Percentiles rank a stretch among this genome's conserved stretches.
Conservation (phyloP, 2,113 vertebrate genomes). For the Genyomyrus donnyi region DNA sequence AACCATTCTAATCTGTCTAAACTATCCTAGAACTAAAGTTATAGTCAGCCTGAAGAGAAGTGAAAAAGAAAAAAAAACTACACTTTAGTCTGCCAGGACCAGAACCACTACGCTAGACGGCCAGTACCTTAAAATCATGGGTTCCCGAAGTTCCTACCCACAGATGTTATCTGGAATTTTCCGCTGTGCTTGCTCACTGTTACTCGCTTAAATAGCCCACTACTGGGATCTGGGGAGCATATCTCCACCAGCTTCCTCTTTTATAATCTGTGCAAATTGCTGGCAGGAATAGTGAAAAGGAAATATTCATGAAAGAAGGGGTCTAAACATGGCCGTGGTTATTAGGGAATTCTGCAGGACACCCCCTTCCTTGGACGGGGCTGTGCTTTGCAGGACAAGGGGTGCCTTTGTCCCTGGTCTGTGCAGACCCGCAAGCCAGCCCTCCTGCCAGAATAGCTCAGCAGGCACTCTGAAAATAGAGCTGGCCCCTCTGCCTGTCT, state of each 20-base stretch:
- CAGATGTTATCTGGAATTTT: slow-evolving; percentile 45
- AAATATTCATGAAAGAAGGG: slow-evolving; percentile 43
- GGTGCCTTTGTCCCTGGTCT: slow-evolving; percentile 70
- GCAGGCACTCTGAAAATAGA: slow-evolving; percentile 66
- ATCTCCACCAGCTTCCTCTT: slow-evolving; percentile 41
- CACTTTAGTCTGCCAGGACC: neutral
- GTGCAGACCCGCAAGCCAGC: slow-evolving; percentile 51
- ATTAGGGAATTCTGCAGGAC: slow-evolving; percentile 48
- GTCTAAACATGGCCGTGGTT: slow-evolving; percentile 51
- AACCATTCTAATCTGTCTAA: neutral
- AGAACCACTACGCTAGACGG: neutral
- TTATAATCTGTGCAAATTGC: slow-evolving; percentile 44
- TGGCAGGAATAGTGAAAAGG: slow-evolving; percentile 50
- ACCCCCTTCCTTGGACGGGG: slow-evolving; percentile 55
- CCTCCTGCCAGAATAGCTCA: slow-evolving; percentile 59
- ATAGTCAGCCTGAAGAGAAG: neutral
- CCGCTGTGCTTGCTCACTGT: slow-evolving; percentile 26
- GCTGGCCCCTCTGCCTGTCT: slow-evolving; percentile 52
- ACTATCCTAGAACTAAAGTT: neutral
- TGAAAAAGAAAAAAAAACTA: neutral
- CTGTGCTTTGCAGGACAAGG: slow-evolving; percentile 68
- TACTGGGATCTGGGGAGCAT: slow-evolving; percentile 6
- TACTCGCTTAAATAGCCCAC: neutral
- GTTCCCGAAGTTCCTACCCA: slow-evolving; percentile 21
- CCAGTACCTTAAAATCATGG: neutral